These are phyloP conservation scores for Zophobas atratus DNA, from an alignment of 1,140 invertebrate species.

Conservation along the genomic window DNA sequence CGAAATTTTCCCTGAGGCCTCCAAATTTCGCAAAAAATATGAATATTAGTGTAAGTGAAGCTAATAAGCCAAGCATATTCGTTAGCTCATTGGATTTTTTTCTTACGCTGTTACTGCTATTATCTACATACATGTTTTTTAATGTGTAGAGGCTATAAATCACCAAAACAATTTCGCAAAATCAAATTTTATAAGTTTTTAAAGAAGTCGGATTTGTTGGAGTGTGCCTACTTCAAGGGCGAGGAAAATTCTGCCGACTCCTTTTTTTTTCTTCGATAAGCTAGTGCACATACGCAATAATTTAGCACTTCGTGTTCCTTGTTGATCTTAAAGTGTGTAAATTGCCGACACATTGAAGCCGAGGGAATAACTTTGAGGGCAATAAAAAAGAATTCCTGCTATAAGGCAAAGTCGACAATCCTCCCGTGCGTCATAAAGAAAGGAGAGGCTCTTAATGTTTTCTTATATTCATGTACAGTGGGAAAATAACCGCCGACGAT, in stretches of 20 bases:
- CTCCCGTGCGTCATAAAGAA: slow-evolving; percentile 45
- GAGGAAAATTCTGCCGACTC: background rate
- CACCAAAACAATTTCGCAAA: too few species aligned
- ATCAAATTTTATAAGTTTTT: too few species aligned
- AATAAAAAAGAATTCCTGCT: slow-evolving; percentile 46
- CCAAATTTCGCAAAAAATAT: too few species aligned
- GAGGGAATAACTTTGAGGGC: slow-evolving; percentile 44
- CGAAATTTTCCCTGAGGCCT: too few species aligned
- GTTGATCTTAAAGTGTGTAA: slow-evolving; percentile 47
- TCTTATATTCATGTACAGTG: slow-evolving; percentile 49
- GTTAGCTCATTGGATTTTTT: too few species aligned
- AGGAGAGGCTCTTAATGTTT: slow-evolving; percentile 47
- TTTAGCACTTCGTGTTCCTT: slow-evolving; percentile 23
- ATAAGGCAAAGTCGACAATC: slow-evolving; percentile 48
- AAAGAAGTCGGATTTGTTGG: too few species aligned
- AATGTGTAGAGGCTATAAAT: too few species aligned
- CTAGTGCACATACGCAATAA: background rate
- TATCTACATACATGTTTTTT: too few species aligned
- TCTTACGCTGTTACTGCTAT: too few species aligned
- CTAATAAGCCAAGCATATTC: too few species aligned
- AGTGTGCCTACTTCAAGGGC: background rate
- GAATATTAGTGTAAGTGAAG: too few species aligned
- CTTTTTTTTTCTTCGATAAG: background rate
- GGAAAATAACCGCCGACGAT: slow-evolving; percentile 40
- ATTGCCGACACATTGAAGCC: slow-evolving; percentile 47